Evolutionary conservation across 2,888 invertebrate genomes (phyloP), one percentile per base, ranked within the genome.

Genomic region (Ligdia adustata): DNA sequence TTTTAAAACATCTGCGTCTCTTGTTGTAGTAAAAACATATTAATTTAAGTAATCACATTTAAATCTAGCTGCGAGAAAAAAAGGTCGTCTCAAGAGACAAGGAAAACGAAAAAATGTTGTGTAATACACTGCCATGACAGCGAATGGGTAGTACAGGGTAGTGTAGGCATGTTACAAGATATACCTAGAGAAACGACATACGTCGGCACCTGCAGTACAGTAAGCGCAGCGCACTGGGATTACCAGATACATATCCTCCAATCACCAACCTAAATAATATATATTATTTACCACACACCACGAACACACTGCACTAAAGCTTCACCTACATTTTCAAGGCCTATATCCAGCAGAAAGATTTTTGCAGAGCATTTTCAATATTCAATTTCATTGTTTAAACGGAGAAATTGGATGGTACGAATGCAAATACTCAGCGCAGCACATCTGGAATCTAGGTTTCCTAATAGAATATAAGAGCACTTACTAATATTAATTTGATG

Each of bases 331-430:
- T 26, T 14, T 20, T 20, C 7, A 62, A 62, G 65, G 72, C 65
- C 66, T 64, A 69, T 68, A 48, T 66, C 69, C 63, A 59, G 55
- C 44, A 62, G 78, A 74, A 69, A 62, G 69, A 79, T 71, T 77
- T 72, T 75, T 78, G 70, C 78, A 73, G 74, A 53, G 70, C 66
- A 72, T 72, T 76, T 71, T 77, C 77, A 75, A 79, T 79, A 75
- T 83, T 79, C 78, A 72, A 83, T 82, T 75, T 66, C 72, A 60
- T 76, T 82, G 73, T 82, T 82, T 79, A 78, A 84, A 82, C 79
- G 79, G 79, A 69, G 75, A 74, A 78, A 83, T 82, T 81, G 78
- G 74, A 83, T 79, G 75, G 72, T 56, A 63, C 64, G 55, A 66
- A 70, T 65, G 64, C 67, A 72, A 68, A 71, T 66, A 63, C 53